Evolutionary conservation across 92 coral and sea anemone genomes (phyloP).

Genomic region (Plumapathes pennacea): DNA sequence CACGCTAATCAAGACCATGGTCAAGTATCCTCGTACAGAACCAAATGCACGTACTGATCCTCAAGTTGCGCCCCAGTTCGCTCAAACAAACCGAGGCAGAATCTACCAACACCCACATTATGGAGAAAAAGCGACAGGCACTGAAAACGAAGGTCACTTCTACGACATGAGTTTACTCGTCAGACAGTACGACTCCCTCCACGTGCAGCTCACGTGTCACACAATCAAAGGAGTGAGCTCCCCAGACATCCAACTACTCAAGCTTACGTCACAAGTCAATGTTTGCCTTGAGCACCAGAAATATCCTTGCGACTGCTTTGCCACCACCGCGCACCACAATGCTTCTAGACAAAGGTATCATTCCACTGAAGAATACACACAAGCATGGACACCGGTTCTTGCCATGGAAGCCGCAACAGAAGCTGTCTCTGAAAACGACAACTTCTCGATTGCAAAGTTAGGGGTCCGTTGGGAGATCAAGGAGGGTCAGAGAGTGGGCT

Average conservation of each 20-base stretch:
- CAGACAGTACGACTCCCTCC: conserved; percentile 52
- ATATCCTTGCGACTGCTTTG: conserved; percentile 74
- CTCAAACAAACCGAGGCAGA: background rate
- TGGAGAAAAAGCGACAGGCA: background rate
- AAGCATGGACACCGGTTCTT: conserved; percentile 80
- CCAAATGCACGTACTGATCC: background rate
- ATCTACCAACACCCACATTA: conserved; percentile 49
- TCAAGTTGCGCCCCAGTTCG: background rate
- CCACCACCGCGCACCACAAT: conserved; percentile 44
- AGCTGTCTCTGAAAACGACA: conserved; percentile 73
- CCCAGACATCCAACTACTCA: conserved; percentile 82
- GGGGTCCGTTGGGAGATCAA: conserved; percentile 14
- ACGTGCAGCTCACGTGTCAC: conserved; percentile 66
- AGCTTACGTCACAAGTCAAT: conserved; percentile 48
- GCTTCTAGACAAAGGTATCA: conserved; percentile 49
- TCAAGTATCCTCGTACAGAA: background rate
- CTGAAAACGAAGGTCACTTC: conserved; percentile 45
- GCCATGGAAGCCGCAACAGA: conserved; percentile 82
- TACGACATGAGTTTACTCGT: conserved; percentile 43
- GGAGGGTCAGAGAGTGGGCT: conserved; percentile 8
- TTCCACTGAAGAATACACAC: conserved; percentile 52
- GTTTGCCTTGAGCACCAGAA: conserved; percentile 88
- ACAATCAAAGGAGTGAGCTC: conserved; percentile 52
- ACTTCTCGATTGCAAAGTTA: conserved; percentile 53
- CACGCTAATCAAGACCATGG: conserved; percentile 2